phyloP scores from a whole-genome alignment of 1,140 invertebrate species.

The Drosophila yakuba region DNA sequence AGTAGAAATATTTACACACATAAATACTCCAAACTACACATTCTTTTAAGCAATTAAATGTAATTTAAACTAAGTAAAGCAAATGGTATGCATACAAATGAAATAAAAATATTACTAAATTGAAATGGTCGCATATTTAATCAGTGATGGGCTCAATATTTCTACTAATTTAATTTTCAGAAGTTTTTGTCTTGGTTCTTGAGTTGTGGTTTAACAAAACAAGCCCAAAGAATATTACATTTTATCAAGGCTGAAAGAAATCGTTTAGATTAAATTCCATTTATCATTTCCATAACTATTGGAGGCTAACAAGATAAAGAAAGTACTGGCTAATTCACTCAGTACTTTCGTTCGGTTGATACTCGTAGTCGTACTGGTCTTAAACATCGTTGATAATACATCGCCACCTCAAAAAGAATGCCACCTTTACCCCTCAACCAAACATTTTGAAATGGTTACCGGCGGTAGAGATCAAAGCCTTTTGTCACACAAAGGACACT shows the following conservation, averaged over 20 bases:
- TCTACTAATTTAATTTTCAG: not conserved
- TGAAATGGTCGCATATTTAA: not conserved
- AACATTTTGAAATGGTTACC: not conserved
- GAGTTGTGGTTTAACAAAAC: too few species aligned
- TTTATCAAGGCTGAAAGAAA: too few species aligned
- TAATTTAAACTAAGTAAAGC: constrained; percentile 25
- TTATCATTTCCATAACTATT: too few species aligned
- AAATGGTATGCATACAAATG: constrained; percentile 23
- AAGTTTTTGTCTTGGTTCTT: not conserved
- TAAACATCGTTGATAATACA: constrained; percentile 12
- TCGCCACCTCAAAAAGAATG: constrained; percentile 26
- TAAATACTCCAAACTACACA: constrained; percentile 31
- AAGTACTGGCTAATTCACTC: not conserved
- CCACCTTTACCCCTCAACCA: not conserved
- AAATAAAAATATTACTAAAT: constrained; percentile 36
- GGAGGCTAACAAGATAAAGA: not conserved
- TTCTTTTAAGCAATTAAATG: constrained; percentile 33
- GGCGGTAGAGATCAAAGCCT: constrained; percentile 59
- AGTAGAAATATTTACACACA: constrained; percentile 70
- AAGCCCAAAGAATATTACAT: too few species aligned
- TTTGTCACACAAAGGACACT: constrained; percentile 54
- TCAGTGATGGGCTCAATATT: not conserved
- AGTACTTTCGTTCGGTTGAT: too few species aligned
- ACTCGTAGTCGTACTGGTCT: not conserved
- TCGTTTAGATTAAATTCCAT: too few species aligned